Conservation (phyloP, 1,140 invertebrate species). For the Megalonaias nervosa region DNA sequence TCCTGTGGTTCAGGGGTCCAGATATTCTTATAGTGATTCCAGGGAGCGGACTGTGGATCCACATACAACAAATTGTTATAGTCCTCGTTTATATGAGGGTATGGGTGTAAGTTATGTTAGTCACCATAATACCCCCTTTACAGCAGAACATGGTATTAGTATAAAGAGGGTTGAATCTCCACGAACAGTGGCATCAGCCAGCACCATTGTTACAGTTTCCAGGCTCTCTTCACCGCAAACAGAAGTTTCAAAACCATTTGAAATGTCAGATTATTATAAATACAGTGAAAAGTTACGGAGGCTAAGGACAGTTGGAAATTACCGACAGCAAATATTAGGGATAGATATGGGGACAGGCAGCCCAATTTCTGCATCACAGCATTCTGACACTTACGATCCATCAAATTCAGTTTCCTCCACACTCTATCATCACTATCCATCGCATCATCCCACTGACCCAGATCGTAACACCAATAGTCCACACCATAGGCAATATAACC, state of each 20-base stretch:
- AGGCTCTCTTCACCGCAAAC: slow-evolving; percentile 76
- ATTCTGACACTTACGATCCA: slow-evolving; percentile 39
- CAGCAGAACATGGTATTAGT: slow-evolving; percentile 22
- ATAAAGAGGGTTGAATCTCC: slow-evolving; percentile 24
- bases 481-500: slow-evolving; percentile 17
- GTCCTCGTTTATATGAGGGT: slow-evolving; percentile 43
- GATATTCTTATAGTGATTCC: slow-evolving; percentile 8
- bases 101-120: neutral
- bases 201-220: slow-evolving; percentile 51
- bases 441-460: slow-evolving; percentile 13
- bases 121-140: slow-evolving; percentile 2
- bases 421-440: slow-evolving; percentile 26
- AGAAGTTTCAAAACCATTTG: slow-evolving; percentile 95
- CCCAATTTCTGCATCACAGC: slow-evolving; percentile 43
- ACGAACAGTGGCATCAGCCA: slow-evolving; percentile 28
- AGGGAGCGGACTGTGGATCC: slow-evolving; percentile 8
- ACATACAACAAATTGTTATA: slow-evolving; percentile 38
- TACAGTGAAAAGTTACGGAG: slow-evolving; percentile 94
- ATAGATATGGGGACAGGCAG: slow-evolving; percentile 8
- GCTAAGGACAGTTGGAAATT: slow-evolving; percentile 65
- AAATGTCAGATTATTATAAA: slow-evolving; percentile 98
- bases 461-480: neutral
- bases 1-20: slow-evolving; percentile 26
- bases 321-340: slow-evolving; percentile 54
- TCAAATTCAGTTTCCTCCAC: slow-evolving; percentile 13